phyloP scores from a whole-genome alignment of 1,140 invertebrate species.

The Conus betulinus region DNA sequence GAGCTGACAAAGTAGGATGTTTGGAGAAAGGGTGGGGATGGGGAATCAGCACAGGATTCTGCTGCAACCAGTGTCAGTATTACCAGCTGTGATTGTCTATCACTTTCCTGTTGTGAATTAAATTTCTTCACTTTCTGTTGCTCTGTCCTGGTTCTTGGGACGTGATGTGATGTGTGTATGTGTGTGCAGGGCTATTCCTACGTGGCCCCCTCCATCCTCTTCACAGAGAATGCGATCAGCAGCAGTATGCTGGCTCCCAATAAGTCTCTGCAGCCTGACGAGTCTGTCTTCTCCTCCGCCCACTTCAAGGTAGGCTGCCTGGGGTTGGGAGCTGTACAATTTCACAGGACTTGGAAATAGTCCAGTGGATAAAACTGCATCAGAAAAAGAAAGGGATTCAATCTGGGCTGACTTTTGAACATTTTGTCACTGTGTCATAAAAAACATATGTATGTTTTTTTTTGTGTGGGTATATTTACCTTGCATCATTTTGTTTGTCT shows the following conservation, averaged over 20 bases:
- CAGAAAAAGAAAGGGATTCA: no score
- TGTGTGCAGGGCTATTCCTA: constrained; percentile 90
- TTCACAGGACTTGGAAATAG: no score
- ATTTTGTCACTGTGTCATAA: background rate
- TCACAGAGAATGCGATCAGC: constrained; percentile 89
- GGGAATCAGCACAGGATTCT: no score
- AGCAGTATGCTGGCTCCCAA: constrained; percentile 81
- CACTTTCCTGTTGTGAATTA: background rate
- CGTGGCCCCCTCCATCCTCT: constrained; percentile 93
- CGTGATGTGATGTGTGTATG: constrained; percentile 45
- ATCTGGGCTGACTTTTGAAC: no score
- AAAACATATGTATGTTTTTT: background rate
- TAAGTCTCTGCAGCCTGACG: constrained; percentile 77
- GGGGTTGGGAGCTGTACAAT: no score
- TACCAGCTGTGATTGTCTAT: background rate
- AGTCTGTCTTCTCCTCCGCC: constrained; percentile 55
- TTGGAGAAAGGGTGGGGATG: no score
- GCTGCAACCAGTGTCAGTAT: no score
- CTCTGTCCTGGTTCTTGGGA: constrained; percentile 10
- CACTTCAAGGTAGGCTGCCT: constrained; percentile 44
- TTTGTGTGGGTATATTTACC: background rate
- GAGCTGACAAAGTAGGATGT: no score
- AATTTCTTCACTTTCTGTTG: background rate
- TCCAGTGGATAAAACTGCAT: no score
- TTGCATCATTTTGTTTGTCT: background rate